Evolutionary conservation across 2,888 invertebrate genomes (phyloP).

Genomic region (Clepsis dumicolana): DNA sequence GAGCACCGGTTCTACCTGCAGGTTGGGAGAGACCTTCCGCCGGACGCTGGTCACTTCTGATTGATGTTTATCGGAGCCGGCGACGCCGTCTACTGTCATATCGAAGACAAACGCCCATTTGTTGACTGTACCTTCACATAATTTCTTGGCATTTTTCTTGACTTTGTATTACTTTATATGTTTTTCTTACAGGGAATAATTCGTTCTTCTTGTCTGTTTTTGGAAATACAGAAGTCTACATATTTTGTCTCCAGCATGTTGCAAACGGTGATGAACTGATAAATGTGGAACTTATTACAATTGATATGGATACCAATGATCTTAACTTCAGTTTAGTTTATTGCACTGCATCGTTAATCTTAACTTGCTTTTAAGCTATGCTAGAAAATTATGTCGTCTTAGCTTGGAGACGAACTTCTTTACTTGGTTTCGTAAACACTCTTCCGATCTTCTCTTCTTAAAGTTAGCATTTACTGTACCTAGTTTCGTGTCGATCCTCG

Average conservation of each 20-base stretch:
- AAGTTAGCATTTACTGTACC: not conserved
- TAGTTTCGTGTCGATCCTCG: not conserved
- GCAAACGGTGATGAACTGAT: not conserved
- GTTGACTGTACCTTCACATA: conserved; percentile 45
- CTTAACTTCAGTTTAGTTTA: not conserved
- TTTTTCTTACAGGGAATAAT: conserved; percentile 4
- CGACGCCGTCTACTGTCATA: conserved; percentile 63
- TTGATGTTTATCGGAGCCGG: conserved; percentile 52
- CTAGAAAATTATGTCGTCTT: not conserved
- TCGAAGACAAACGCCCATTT: conserved; percentile 66
- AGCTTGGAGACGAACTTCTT: not conserved
- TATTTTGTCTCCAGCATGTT: not conserved
- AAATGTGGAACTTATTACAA: too few species aligned
- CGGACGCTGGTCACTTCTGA: conserved; percentile 47
- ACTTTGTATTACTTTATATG: not conserved
- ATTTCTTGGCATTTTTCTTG: conserved; percentile 1
- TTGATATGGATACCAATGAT: not conserved
- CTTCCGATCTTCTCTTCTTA: not conserved
- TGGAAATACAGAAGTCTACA: not conserved
- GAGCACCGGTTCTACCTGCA: conserved; percentile 92
- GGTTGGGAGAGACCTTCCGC: conserved; percentile 83
- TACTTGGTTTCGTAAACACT: not conserved
- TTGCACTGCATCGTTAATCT: not conserved
- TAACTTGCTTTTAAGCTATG: not conserved
- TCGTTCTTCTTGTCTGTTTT: not conserved